These are phyloP conservation scores for Corydoras maculifer DNA, from an alignment of 2,113 vertebrate genomes.

Conservation along the genomic window DNA sequence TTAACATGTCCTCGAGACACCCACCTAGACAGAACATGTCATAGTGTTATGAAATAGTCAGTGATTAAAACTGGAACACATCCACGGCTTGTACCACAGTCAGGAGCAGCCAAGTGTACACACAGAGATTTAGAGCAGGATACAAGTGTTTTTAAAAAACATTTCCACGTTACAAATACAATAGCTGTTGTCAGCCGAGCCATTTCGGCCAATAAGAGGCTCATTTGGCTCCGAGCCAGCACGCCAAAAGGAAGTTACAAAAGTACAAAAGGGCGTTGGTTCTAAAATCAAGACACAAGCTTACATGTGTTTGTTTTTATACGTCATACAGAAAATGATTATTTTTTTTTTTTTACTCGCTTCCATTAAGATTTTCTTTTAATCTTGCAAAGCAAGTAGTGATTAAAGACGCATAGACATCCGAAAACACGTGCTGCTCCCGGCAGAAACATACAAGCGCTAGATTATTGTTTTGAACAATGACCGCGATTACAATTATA, in stretches of 20 bases:
- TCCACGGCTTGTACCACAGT: constrained; percentile 23
- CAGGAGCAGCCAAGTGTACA: constrained; percentile 16
- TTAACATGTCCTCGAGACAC: background rate
- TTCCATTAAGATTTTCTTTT: too few relatives aligned
- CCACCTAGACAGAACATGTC: background rate
- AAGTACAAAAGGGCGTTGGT: constrained; percentile 6
- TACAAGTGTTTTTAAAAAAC: constrained; percentile 40
- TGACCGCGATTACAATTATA: too few relatives aligned
- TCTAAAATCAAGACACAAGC: constrained; percentile 1
- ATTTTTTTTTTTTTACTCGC: too few relatives aligned
- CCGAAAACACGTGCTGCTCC: too few relatives aligned
- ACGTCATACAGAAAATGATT: background rate
- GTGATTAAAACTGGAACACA: constrained; percentile 4
- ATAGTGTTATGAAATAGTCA: background rate
- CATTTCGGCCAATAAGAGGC: constrained; percentile 27
- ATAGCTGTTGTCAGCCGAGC: constrained; percentile 34
- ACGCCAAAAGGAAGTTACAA: constrained; percentile 30
- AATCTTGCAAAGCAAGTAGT: too few relatives aligned
- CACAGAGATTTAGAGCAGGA: constrained; percentile 30
- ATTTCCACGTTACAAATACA: constrained; percentile 36
- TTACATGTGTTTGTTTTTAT: background rate
- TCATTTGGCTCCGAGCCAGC: constrained; percentile 29
- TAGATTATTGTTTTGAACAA: too few relatives aligned
- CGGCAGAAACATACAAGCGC: too few relatives aligned
- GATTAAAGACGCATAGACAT: too few relatives aligned